Evolutionary conservation across 2,888 invertebrate species (phyloP).

Genomic region (Sesamia inferens): DNA sequence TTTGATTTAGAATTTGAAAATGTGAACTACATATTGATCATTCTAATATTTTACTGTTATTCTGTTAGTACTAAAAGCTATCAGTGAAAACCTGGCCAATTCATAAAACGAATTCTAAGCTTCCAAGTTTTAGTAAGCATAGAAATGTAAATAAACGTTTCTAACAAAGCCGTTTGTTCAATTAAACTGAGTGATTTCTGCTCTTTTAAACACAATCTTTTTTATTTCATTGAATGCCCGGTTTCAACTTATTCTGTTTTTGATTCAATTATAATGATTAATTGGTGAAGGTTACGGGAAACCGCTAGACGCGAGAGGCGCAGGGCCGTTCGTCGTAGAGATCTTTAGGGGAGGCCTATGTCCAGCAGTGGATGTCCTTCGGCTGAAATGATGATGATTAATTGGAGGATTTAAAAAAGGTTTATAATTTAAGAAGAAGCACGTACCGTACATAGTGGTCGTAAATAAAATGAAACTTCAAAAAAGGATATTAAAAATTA

Average conservation of each 20-base stretch:
- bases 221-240: slow-evolving; percentile 4
- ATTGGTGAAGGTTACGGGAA: not conserved
- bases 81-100: too few relatives aligned
- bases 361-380: too few relatives aligned
- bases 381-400: not conserved
- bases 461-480: not conserved
- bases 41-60: too few relatives aligned
- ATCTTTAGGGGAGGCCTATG: too few relatives aligned
- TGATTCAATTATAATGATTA: slow-evolving; percentile 16
- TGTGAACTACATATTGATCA: too few relatives aligned
- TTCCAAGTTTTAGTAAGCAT: too few relatives aligned
- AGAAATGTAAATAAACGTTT: not conserved
- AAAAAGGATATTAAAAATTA: not conserved
- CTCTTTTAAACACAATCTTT: slow-evolving; percentile 11
- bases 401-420: not conserved
- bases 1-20: too few relatives aligned
- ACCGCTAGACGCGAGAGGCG: too few relatives aligned
- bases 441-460: too few relatives aligned
- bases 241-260: not conserved
- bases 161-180: slow-evolving; percentile 26
- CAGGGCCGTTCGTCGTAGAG: too few relatives aligned
- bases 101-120: too few relatives aligned
- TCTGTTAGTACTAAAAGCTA: too few relatives aligned
- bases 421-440: not conserved
- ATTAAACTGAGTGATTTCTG: slow-evolving; percentile 53